Base-by-base conservation (phyloP, 2,888 invertebrate species). In the Ptycholaimellus sp. region DNA sequence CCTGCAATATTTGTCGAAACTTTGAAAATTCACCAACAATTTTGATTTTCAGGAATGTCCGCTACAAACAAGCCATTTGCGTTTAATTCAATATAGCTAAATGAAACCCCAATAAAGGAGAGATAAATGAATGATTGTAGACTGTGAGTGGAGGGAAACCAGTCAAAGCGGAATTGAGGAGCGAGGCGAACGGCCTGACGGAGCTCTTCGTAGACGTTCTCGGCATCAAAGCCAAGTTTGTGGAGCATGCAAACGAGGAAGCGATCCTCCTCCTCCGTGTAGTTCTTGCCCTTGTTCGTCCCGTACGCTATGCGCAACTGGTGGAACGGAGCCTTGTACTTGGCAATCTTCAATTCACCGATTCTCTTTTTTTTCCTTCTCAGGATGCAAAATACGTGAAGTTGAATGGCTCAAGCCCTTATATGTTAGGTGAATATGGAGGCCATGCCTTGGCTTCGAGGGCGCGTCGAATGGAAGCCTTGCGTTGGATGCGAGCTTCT, bases 241-340 rank as follows among this genome's bases (percentile, higher is more conserved):
- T 96, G 93, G 37, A 96, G 63, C 85, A 93, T 93, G 60, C 93
- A 96, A 11, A 99, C 83, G 36, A 96, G 66, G 62, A 90, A 96
- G 44, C 87, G 46, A 57, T 90, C 85, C 58, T 87, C 87, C 53
- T 87, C 85, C 60, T 87, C 85, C 9, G 81, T 82, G 61, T 85
- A 87, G 61, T 85, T 87, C 63, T 87, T 87, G 11, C 93, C 93
- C 61, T 96, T 99, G 61, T 93, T 96, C 3, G 90, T 87, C n/a
- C 96, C 96, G 53, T 99, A 99, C 2, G 85, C 77, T 53, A 96
- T 78, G 53, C 93, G 69, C 17, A 96, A 65, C 58, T 99, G 96
- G 60, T 96, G 90, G 70, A 93, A 96, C 3, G 96, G 93, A 11
- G 93, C 90, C 42, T 87, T 69, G 62, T 96, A 99, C 23, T 90